Evolutionary conservation across 2,113 vertebrate species (phyloP).

Genomic region (Amphiprion ocellaris): DNA sequence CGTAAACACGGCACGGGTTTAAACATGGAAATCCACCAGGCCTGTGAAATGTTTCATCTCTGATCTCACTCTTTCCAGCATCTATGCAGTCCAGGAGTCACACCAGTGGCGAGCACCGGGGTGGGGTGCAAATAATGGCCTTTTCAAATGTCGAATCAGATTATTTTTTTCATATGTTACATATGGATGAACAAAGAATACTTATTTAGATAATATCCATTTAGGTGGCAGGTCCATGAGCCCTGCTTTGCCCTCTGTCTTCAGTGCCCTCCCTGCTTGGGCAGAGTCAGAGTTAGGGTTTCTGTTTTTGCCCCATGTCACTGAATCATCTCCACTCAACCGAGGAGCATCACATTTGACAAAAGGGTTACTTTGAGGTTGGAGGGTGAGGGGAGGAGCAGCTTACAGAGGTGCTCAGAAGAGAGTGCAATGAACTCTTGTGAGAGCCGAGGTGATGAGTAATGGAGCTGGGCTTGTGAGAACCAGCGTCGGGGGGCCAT

Average conservation of each 20-base stretch:
- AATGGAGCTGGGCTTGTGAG: conserved; percentile 85
- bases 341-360: conserved; percentile 24
- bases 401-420: conserved; percentile 60
- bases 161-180: background rate
- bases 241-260: conserved; percentile 12
- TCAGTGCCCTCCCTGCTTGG: background rate
- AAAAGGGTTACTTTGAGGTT: conserved; percentile 62
- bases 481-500: conserved; percentile 79
- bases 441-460: conserved; percentile 78
- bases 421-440: conserved; percentile 65
- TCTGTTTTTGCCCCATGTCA: conserved; percentile 27
- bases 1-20: conserved; percentile 75
- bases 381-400: background rate
- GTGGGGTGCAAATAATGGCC: conserved; percentile 24
- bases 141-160: conserved; percentile 48
- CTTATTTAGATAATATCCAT: background rate
- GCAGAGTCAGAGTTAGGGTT: conserved; percentile 12
- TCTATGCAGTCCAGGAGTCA: conserved; percentile 61
- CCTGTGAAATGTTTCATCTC: conserved; percentile 67
- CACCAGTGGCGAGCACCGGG: conserved; percentile 25
- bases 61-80: conserved; percentile 80
- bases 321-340: conserved; percentile 64
- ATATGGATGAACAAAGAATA: conserved; percentile 11
- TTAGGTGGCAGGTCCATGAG: background rate
- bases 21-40: conserved; percentile 71